These are phyloP conservation scores for Bursaphelenchus mucronatus DNA, from an alignment of 1,140 invertebrate genomes.

Conservation along the genomic window DNA sequence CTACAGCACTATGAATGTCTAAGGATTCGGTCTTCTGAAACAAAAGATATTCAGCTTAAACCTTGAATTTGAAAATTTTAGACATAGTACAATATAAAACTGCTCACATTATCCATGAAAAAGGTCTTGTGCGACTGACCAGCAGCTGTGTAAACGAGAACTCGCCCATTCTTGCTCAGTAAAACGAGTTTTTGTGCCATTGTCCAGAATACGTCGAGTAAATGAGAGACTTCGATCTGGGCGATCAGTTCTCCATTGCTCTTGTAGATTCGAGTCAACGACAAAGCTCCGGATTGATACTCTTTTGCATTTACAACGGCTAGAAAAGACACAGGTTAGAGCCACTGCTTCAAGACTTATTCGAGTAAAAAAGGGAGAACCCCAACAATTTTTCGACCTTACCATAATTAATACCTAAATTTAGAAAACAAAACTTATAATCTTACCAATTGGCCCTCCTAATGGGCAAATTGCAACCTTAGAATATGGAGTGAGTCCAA, in stretches of 20 bases:
- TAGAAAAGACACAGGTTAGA: too few relatives aligned
- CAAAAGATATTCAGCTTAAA: neutral
- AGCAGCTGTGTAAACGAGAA: slow-evolving; percentile 14
- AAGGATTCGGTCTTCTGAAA: slow-evolving; percentile 13
- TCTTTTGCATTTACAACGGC: too few relatives aligned
- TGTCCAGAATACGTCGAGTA: slow-evolving; percentile 15
- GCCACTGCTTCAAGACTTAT: too few relatives aligned
- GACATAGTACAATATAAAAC: too few relatives aligned
- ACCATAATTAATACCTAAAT: too few relatives aligned
- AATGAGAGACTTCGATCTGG: slow-evolving; percentile 10
- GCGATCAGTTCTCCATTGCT: neutral
- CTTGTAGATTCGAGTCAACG: neutral
- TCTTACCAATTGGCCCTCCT: too few relatives aligned
- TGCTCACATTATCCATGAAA: slow-evolving; percentile 12
- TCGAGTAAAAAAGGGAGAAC: too few relatives aligned
- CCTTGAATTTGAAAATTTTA: neutral
- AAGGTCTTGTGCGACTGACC: slow-evolving; percentile 5
- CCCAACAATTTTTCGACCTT: too few relatives aligned
- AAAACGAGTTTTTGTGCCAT: slow-evolving; percentile 13
- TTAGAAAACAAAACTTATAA: too few relatives aligned
- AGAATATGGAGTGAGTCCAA: too few relatives aligned
- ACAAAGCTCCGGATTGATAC: too few relatives aligned
- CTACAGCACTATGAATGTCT: slow-evolving; percentile 7
- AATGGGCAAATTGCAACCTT: too few relatives aligned
- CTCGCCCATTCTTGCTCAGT: slow-evolving; percentile 18